Conservation (phyloP, 2,888 invertebrate species). For the Acanthosoma haemorrhoidale region DNA sequence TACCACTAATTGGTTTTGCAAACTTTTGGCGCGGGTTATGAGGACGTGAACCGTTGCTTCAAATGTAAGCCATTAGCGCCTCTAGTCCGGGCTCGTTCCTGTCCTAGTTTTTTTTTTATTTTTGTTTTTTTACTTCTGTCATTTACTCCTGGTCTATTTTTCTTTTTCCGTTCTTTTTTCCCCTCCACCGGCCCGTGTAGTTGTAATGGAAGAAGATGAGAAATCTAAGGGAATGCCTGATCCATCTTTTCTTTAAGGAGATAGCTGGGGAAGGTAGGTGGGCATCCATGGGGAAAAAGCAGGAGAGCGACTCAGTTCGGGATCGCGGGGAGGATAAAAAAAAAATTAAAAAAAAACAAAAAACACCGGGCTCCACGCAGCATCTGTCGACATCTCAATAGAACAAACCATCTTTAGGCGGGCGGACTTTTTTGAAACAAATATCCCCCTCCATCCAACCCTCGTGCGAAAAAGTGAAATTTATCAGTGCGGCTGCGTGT, state of each 20-base stretch:
- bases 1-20: no score
- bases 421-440: no score
- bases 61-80: constrained; percentile 1
- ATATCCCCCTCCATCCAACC: no score
- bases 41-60: no score
- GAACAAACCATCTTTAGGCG: constrained; percentile 11
- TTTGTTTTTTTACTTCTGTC: no score
- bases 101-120: constrained; percentile 6
- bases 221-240: constrained; percentile 13
- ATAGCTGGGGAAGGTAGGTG: constrained; percentile 13
- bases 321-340: no score
- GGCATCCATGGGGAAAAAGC: constrained; percentile 6
- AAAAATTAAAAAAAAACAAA: no score
- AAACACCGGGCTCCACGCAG: no score
- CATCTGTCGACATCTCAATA: constrained; percentile 14
- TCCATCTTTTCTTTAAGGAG: constrained; percentile 19
- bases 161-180: background rate
- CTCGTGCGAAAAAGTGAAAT: no score
- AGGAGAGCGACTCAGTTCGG: no score
- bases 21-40: no score
- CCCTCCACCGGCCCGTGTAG: background rate
- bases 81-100: background rate
- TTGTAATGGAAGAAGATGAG: constrained; percentile 18
- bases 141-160: background rate
- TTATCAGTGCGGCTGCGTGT: no score